Evolutionary conservation across 2,888 invertebrate genomes (phyloP).

Genomic region (Spicauda simplicius): DNA sequence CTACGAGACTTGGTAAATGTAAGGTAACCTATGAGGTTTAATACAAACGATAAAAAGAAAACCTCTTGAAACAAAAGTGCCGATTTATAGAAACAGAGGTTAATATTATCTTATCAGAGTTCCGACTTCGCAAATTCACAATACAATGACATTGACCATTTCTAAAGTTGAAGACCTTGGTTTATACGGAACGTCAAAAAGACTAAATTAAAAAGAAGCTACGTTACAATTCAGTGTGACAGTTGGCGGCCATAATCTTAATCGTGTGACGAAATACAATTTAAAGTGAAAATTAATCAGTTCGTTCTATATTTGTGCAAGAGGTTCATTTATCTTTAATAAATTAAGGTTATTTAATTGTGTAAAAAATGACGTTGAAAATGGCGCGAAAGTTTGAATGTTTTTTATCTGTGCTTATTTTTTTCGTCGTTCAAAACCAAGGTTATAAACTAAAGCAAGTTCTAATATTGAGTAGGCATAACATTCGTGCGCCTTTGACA

Average conservation of each 20-base stretch:
- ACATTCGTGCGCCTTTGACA: slow-evolving; percentile 62
- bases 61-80: no score
- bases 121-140: no score
- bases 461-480: slow-evolving; percentile 66
- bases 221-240: background rate
- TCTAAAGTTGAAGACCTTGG: background rate
- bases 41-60: no score
- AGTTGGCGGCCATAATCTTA: background rate
- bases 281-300: background rate
- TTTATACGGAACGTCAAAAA: background rate
- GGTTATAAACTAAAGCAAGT: slow-evolving; percentile 54
- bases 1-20: no score
- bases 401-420: slow-evolving; percentile 20
- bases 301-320: background rate
- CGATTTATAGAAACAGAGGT: no score
- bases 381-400: slow-evolving; percentile 35
- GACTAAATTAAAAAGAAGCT: background rate
- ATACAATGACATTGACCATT: no score
- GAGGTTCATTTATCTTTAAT: background rate
- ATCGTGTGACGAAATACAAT: background rate
- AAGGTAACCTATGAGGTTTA: no score
- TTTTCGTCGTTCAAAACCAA: slow-evolving; percentile 17
- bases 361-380: slow-evolving; percentile 13
- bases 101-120: no score
- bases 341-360: background rate